Conservation (phyloP, 1,140 invertebrate species). For the Amphibalanus amphitrite region DNA sequence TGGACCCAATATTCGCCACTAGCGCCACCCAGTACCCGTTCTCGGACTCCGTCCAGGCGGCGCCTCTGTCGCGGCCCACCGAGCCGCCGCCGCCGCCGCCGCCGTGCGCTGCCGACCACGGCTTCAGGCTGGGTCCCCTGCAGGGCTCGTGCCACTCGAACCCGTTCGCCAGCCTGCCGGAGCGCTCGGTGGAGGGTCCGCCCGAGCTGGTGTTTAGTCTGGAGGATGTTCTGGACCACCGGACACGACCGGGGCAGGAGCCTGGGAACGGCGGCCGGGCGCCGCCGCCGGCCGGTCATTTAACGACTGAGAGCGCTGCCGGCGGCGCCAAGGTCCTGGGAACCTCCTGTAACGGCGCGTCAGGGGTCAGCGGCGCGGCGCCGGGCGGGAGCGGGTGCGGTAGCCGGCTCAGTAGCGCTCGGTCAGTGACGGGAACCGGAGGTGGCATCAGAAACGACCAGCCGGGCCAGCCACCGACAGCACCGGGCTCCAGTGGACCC, state of each 20-base stretch:
- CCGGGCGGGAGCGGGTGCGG: too few relatives aligned
- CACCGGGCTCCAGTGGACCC: too few relatives aligned
- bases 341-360: background rate
- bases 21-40: background rate
- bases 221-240: background rate
- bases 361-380: background rate
- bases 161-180: background rate
- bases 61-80: background rate
- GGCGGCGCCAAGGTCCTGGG: conserved; percentile 1
- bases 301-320: background rate
- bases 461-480: too few relatives aligned
- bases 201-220: background rate
- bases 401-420: background rate
- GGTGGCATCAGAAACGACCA: background rate
- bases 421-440: background rate
- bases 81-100: too few relatives aligned
- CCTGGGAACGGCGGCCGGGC: background rate
- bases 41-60: background rate
- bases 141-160: background rate
- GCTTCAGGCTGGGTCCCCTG: background rate
- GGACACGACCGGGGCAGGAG: too few relatives aligned
- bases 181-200: background rate
- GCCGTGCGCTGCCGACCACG: too few relatives aligned
- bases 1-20: background rate
- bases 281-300: background rate